These are phyloP conservation scores for Catalaphyllia jardinei DNA, from an alignment of 64 coral and sea anemone species.

Conservation along the genomic window DNA sequence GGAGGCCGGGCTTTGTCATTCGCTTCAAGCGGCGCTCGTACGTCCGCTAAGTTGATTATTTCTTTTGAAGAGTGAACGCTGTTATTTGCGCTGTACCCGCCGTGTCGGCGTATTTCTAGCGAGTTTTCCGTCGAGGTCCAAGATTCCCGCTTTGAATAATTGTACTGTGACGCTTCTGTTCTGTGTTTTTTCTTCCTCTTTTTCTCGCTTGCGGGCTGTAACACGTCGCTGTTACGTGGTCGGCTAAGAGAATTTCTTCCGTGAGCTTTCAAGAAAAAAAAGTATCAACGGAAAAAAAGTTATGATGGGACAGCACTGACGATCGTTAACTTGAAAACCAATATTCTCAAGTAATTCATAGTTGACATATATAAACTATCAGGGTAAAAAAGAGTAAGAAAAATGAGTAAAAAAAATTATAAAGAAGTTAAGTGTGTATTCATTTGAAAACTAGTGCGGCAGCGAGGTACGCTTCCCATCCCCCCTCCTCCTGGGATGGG, in stretches of 20 bases:
- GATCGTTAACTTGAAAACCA: no score
- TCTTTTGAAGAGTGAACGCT: conserved; percentile 27
- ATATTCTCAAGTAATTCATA: no score
- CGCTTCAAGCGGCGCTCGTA: conserved; percentile 6
- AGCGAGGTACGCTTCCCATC: no score
- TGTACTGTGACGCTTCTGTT: conserved; percentile 59
- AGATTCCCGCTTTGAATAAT: conserved; percentile 64
- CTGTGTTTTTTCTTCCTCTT: conserved; percentile 52
- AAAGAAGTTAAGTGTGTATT: no score
- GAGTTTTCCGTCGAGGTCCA: conserved; percentile 79
- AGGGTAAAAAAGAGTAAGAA: no score
- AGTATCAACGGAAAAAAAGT: neutral
- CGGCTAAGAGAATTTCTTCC: conserved; percentile 23
- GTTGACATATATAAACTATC: no score
- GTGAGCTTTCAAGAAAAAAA: conserved; percentile 33
- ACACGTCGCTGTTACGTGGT: conserved; percentile 2
- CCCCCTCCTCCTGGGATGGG: no score
- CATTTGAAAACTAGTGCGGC: no score
- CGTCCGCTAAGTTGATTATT: conserved; percentile 11
- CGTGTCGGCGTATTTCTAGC: neutral
- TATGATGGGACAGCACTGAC: no score
- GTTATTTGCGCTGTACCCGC: neutral
- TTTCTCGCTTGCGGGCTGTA: conserved; percentile 51
- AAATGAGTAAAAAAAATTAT: no score
- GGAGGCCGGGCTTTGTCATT: conserved; percentile 25